A percentile compares a stretch with the other conserved stretches of the same genome.
Evolutionary conservation across 2,113 vertebrate species (phyloP).

Genomic region (Passerina amoena): DNA sequence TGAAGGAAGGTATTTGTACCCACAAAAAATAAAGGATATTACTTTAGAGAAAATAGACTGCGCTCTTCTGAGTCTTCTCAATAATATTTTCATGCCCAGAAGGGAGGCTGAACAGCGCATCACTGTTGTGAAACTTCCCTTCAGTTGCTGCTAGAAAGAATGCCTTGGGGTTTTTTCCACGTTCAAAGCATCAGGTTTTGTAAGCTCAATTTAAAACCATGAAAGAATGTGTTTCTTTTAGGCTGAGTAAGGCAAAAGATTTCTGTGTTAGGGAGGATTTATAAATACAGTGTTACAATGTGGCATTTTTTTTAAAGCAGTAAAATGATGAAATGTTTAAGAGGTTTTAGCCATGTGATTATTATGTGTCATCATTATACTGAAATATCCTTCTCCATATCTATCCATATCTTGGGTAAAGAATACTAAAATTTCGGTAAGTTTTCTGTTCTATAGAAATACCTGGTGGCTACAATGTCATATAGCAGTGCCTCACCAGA

Average conservation of each 20-base stretch:
- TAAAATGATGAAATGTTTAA: not conserved
- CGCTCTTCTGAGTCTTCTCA: not conserved
- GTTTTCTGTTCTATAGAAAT: not conserved
- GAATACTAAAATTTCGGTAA: not conserved
- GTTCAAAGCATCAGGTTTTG: not conserved
- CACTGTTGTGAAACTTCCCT: slow-evolving; percentile 1
- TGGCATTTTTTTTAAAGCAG: not conserved
- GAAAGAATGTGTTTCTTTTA: not conserved
- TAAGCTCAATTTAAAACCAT: not conserved
- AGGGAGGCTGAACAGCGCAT: not conserved
- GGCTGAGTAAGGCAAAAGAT: not conserved
- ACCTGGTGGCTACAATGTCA: not conserved
- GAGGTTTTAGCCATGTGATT: not conserved
- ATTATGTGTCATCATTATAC: not conserved
- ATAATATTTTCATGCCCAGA: not conserved
- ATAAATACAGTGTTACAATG: not conserved
- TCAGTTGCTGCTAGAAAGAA: not conserved
- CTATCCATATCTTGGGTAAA: not conserved
- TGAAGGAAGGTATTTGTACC: not conserved
- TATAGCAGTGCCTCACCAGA: not conserved
- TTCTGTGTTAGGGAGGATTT: not conserved
- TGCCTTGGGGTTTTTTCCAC: not conserved
- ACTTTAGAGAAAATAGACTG: not conserved
- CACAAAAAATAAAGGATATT: not conserved
- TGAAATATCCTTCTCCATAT: not conserved